phyloP scores from a whole-genome alignment of 2,797 vertebrate genomes.

The Poecile montanus region DNA sequence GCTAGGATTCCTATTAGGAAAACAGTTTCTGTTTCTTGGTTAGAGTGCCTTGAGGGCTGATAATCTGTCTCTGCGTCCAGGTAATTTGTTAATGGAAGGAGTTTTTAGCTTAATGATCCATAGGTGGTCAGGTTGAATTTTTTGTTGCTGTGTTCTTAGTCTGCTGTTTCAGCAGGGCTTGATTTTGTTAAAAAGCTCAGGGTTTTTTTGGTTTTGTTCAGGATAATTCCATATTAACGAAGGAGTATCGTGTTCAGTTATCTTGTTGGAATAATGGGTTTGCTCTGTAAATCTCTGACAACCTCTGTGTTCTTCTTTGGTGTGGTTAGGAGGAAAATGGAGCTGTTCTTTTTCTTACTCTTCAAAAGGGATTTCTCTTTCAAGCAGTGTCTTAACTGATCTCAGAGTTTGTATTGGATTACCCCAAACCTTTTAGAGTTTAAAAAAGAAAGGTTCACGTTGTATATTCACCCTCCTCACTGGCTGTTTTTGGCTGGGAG shows the following conservation, averaged over 20 bases:
- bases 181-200: background rate
- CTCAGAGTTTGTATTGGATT: background rate
- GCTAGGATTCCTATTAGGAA: background rate
- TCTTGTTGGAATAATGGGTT: background rate
- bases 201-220: background rate
- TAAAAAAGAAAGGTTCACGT: background rate
- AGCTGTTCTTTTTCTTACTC: background rate
- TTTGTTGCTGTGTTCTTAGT: background rate
- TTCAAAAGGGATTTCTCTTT: background rate
- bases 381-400: background rate
- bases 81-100: background rate
- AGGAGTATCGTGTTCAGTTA: background rate
- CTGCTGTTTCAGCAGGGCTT: background rate
- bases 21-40: background rate
- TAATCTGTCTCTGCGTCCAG: background rate
- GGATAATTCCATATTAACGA: background rate
- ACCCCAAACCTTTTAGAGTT: background rate
- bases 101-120: background rate
- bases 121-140: background rate
- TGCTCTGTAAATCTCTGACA: background rate
- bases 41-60: background rate
- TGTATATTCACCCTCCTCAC: background rate
- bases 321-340: background rate
- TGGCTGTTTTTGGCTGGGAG: background rate
- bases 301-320: background rate